Evolutionary conservation across 2,113 vertebrate genomes (phyloP).

Genomic region (Geococcyx californianus): DNA sequence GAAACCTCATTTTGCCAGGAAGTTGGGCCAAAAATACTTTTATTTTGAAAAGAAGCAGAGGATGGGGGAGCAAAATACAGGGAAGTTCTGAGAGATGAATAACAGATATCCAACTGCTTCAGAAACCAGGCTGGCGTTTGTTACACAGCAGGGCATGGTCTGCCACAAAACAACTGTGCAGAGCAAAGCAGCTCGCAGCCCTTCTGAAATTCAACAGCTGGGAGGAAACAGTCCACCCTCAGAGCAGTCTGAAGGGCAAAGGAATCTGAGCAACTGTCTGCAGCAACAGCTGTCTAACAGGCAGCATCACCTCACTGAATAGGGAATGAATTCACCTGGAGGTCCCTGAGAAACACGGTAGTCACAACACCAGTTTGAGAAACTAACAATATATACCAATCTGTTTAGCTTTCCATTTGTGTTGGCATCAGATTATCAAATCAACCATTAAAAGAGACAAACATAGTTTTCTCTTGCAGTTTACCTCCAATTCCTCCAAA

Average conservation of each 20-base stretch:
- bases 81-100: not conserved
- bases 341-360: rapidly evolving
- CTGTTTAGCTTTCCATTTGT: not conserved
- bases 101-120: not conserved
- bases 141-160: not conserved
- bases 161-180: not conserved
- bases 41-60: not conserved
- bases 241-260: not conserved
- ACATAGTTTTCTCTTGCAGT: not conserved
- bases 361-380: not conserved
- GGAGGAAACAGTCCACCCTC: not conserved
- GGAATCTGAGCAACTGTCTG: not conserved
- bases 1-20: not conserved
- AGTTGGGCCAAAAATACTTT: not conserved
- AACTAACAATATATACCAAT: not conserved
- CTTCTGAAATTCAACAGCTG: not conserved
- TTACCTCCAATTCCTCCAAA: conserved; percentile 99
- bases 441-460: not conserved
- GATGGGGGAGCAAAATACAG: not conserved
- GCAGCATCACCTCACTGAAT: not conserved
- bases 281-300: not conserved
- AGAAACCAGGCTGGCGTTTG: not conserved
- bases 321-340: not conserved
- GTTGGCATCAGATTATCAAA: not conserved
- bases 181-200: not conserved